Evolutionary conservation across 2,888 invertebrate genomes (phyloP).

Genomic region (Hypomecis atomaria): DNA sequence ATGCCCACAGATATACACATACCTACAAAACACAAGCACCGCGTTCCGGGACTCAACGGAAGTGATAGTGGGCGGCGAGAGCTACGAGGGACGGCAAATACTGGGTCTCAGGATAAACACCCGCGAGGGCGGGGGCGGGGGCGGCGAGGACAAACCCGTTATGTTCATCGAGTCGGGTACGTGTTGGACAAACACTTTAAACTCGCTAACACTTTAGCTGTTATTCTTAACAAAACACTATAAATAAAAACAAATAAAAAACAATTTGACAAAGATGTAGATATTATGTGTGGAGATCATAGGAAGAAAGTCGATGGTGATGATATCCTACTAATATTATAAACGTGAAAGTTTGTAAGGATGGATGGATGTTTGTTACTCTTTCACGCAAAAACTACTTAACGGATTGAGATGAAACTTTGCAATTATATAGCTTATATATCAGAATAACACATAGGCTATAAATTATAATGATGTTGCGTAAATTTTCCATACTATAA

Average conservation of each 20-base stretch:
- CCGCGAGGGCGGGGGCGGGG: conserved; percentile 51
- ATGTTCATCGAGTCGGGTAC: conserved; percentile 86
- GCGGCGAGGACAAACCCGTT: conserved; percentile 72
- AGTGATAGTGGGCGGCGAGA: conserved; percentile 80
- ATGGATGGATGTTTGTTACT: too few relatives aligned
- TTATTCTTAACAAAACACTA: neutral
- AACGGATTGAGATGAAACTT: too few relatives aligned
- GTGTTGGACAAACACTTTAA: conserved; percentile 9
- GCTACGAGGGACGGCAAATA: conserved; percentile 85
- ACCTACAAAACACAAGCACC: conserved; percentile 75
- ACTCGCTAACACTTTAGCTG: neutral
- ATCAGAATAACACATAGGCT: too few relatives aligned
- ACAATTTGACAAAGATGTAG: neutral
- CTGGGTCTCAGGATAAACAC: conserved; percentile 83
- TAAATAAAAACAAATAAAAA: neutral
- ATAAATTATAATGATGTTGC: too few relatives aligned
- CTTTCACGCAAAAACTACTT: too few relatives aligned
- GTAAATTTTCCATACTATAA: too few relatives aligned
- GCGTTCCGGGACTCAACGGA: conserved; percentile 75
- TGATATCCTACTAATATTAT: too few relatives aligned
- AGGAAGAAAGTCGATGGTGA: too few relatives aligned
- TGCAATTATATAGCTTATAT: too few relatives aligned
- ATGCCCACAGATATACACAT: conserved; percentile 77
- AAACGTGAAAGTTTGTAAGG: too few relatives aligned
- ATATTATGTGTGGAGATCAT: too few relatives aligned